Evolutionary conservation across 64 coral and sea anemone species (phyloP), one percentile per base, ranked within the genome.

Genomic region (Pocillopora damicornis): DNA sequence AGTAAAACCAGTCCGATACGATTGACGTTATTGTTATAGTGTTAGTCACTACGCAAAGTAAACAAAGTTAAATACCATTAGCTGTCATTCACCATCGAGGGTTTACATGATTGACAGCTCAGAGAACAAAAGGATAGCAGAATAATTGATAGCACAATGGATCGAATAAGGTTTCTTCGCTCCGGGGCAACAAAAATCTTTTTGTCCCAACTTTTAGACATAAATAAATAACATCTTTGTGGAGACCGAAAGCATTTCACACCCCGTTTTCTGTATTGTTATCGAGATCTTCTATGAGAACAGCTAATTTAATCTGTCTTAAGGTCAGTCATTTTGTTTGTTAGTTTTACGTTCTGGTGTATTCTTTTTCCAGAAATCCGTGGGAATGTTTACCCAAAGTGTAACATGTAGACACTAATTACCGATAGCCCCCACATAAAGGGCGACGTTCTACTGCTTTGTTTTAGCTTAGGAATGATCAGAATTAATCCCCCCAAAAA

Each of bases 31-130:
- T 45, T 68, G 80, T 83, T 67, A 71, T 63, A 13, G 79, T 81
- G 51, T 85, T 26, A 68, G 67, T 42, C 37, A 63, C 80, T 42
- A 11, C 15, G 61, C 35, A 68, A 67, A 83, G 80, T 42, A 85
- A 85, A 85, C 35, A 45, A 84, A 59, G 18, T 73, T 85, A 45
- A 85, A 85, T 85, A 38, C 81, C 81, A 56, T 85, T 65, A 42
- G 38, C 71, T 85, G 81, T 72, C 81, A 85, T 72, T 85, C 42
- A 85, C 37, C 38, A 13, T 26, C 20, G 61, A 72, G n/a, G 18
- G 26, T 45, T 67, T 67, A 13, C 61, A 42, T 83, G 80, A 83
- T 85, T 85, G 81, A 58, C 81, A 85, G 20, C 1, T 51, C 0
- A 17, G 16, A 23, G 20, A 16, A 85, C 23, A 83, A 83, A 12